A percentile compares a stretch with the other conserved stretches of the same genome.
These are phyloP conservation scores for Turritopsis dohrnii DNA, from an alignment of 30 jellyfish, hydroid and myxozoan species.

Conservation along the genomic window DNA sequence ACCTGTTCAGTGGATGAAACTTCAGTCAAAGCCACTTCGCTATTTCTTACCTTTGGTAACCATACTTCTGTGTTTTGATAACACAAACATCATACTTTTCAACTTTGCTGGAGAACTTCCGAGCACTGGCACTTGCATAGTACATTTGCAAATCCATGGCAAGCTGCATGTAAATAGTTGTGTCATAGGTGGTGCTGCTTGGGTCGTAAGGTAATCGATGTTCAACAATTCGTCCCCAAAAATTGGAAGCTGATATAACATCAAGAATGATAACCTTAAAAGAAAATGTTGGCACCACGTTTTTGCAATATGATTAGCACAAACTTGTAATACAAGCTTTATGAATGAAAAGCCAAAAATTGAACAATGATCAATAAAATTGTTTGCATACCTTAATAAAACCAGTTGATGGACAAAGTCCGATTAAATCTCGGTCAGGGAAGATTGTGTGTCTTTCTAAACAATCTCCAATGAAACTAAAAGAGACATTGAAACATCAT, in stretches of 20 bases:
- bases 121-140: conserved; percentile 36
- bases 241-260: conserved; percentile 56
- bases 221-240: conserved; percentile 60
- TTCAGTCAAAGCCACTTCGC: too few species aligned
- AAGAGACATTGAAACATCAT: background rate
- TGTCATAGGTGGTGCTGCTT: conserved; percentile 32
- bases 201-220: conserved; percentile 48
- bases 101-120: conserved; percentile 34
- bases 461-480: conserved; percentile 58
- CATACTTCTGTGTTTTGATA: conserved; percentile 33
- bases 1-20: too few species aligned
- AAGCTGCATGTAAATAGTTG: conserved; percentile 38
- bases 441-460: conserved; percentile 60
- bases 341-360: too few species aligned
- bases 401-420: conserved; percentile 59
- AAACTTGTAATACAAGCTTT: too few species aligned
- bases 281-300: too few species aligned
- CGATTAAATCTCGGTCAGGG: conserved; percentile 62
- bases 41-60: conserved; percentile 47
- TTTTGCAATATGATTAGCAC: too few species aligned
- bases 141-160: conserved; percentile 56
- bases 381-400: conserved; percentile 49
- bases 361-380: too few species aligned
- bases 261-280: conserved; percentile 61
- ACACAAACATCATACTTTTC: conserved; percentile 53